Base-by-base conservation (phyloP, 2,113 vertebrate species). In the Delphinapterus leucas region DNA sequence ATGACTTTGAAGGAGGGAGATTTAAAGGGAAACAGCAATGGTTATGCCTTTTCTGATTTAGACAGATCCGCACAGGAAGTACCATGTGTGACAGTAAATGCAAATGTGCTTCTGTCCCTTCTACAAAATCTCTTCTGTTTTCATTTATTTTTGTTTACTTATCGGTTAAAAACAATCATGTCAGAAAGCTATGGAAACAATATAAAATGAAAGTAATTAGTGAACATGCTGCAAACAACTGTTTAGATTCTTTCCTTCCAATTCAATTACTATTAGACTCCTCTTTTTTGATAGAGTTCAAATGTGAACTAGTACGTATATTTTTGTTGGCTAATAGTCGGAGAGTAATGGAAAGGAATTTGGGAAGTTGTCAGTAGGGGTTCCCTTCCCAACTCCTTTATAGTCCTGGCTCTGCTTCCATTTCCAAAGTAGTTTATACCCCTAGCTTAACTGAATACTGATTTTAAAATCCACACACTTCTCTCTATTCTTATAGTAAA, bases 121-220 rank as follows among this genome's bases (percentile, higher is more conserved):
- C 33, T 3, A 49, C 79, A 82, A 94, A 86, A 60, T 41, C 5
- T 73, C 68, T 47, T 82, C 17, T 55, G 33, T 81, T 82, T 55
- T 80, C 25, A 21, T 63, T 84, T 79, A 76, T 71, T 95, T 93
- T 94, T 88, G 41, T 92, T 94, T 68, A 55, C 36, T 91, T 82
- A 73, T 68, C 94, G 47, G 12, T 71, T 95, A 67, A 95, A 60
- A 82, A 31, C 14, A 38, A 38, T 91, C 49, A 93, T 31, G 17
- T 88, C 55, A 63, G 53, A 96, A 88, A 96, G 31, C 90, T 61
- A 60, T 68, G n/a, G 74, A 83, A 92, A 90, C 14, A 17, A 67
- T 80, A 73, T 63, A 83, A 97, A 94, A 92, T 84, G 88, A 74
- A 90, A 58, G 17, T 18, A 73, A 58, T 88, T 94, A 61, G 83